Base-by-base conservation (phyloP, 2,797 vertebrate genomes). In the Sparus aurata region DNA sequence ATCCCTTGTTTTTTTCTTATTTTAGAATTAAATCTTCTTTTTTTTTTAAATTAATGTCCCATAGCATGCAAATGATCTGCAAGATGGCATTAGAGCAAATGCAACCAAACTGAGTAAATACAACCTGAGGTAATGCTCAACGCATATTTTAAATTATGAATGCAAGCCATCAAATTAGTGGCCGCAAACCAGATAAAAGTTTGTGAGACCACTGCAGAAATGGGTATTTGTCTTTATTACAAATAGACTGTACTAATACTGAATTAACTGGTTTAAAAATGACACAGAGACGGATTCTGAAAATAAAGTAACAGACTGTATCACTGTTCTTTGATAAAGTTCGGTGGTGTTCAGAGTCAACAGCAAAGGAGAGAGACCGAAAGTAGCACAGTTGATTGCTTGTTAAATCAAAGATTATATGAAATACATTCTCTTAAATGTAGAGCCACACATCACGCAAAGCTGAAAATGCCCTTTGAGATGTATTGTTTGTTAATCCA, bases 391-490 rank as follows among this genome's bases (percentile, higher is more conserved):
- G 23, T 13, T 59, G 52, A 54, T 17, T 22, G 30, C 41, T 69
- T 34, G 71, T 72, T 65, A 45, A 52, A 45, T 70, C 12, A 25
- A 4, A 8, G 45, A 41, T 49, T 43, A n/a, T 66, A 9, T 58
- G 16, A 65, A 52, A 61, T 45, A 53, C 22, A 22, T 45, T 34
- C 1, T 12, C 34, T 46, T 7, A 22, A 46, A 63, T 9, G 18
- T 62, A 7, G 6, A 58, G 22, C 27, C 15, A 34, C 4, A 18
- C 12, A 34, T 45, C 8, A 57, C 6, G 38, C 6, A 25, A 74
- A 50, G 49, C 1, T 58, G 43, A 49, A 66, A 74, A 59, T 8
- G 45, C 23, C 16, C 25, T 13, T 2, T 11, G 2, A 60, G 25
- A 55, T 49, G 47, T 23, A 73, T 20, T 30, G 3, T 45, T 22